Base-by-base conservation (phyloP, 2,888 invertebrate species). In the Chrysina gloriosa region DNA sequence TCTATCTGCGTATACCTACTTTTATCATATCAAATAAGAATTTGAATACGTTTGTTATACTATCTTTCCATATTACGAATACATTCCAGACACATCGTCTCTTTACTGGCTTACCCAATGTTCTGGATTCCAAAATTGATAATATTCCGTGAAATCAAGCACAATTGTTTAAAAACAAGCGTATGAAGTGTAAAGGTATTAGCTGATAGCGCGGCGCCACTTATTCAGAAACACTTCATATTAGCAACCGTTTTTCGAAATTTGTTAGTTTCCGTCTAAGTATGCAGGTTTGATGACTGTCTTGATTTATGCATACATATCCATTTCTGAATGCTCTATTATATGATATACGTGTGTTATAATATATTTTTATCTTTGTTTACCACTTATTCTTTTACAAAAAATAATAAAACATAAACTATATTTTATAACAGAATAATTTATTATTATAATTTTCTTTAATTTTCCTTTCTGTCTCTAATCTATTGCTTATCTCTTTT, bases 271-370 rank as follows among this genome's bases (percentile, higher is more conserved):
- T 21, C 23, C 21, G 56, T 56, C 56, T 56, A 56, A 36, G 21
- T 36, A 56, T 56, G 19, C 36, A 36, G n/a, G 56, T 36, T 56
- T 50, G 27, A n/a, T n/a, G n/a, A n/a, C n/a, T n/a, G n/a, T n/a
- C n/a, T n/a, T n/a, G n/a, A n/a, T n/a, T n/a, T n/a, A n/a, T n/a
- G n/a, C n/a, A n/a, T n/a, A n/a, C n/a, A n/a, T n/a, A n/a, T n/a
- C n/a, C n/a, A n/a, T n/a, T n/a, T n/a, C n/a, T n/a, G n/a, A n/a
- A n/a, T n/a, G n/a, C n/a, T n/a, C n/a, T n/a, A n/a, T n/a, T n/a
- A n/a, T n/a, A n/a, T n/a, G n/a, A n/a, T n/a, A n/a, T n/a, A n/a
- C n/a, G n/a, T n/a, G n/a, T n/a, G n/a, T n/a, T n/a, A n/a, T n/a
- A n/a, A n/a, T n/a, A n/a, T n/a, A n/a, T n/a, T n/a, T n/a, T n/a